Evolutionary conservation across 2,888 invertebrate genomes (phyloP).

Genomic region (Drosophila fungiperda): DNA sequence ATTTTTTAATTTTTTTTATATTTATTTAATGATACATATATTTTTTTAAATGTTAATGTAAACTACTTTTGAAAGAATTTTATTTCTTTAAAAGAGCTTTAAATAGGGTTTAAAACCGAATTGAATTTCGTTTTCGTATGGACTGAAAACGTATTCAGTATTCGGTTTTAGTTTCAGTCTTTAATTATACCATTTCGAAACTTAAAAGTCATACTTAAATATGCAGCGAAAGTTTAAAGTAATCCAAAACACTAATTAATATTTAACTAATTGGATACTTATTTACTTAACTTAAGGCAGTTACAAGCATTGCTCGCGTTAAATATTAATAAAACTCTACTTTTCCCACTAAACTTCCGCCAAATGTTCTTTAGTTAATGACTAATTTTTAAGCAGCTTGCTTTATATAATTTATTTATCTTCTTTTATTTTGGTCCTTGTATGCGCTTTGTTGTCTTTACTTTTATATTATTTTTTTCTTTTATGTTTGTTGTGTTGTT

Average conservation of each 20-base stretch:
- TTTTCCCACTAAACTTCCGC: neutral
- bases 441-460: conserved; percentile 15
- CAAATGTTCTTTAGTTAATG: neutral
- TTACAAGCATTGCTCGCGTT: neutral
- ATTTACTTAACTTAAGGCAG: neutral
- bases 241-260: neutral
- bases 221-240: neutral
- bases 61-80: fast-evolving
- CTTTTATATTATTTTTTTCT: conserved; percentile 28
- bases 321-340: neutral
- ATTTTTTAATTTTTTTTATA: neutral
- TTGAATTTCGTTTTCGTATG: neutral
- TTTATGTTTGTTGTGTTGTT: conserved; percentile 86
- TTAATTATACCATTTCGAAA: neutral
- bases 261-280: neutral
- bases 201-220: neutral
- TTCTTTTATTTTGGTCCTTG: conserved; percentile 1
- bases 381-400: neutral
- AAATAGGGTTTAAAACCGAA: neutral
- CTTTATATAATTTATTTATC: neutral
- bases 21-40: neutral
- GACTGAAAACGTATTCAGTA: neutral
- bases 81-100: neutral
- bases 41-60: neutral
- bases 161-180: neutral